phyloP scores from a whole-genome alignment of 2,797 vertebrate species.

The Trichosurus vulpecula region DNA sequence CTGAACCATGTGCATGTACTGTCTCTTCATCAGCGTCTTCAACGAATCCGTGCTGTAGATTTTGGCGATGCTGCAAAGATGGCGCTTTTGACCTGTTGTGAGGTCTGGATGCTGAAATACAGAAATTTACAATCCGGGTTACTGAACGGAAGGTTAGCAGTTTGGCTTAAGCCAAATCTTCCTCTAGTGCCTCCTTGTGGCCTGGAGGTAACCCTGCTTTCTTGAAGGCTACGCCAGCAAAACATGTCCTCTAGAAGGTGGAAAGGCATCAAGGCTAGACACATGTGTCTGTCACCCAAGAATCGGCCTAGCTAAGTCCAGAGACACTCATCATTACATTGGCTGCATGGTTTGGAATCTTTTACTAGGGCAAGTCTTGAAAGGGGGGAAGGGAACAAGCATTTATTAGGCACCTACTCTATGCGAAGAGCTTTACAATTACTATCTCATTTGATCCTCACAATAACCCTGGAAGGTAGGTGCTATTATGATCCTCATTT shows the following conservation, averaged over 20 bases:
- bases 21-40: conserved; percentile 84
- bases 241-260: background rate
- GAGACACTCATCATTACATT: background rate
- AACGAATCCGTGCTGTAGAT: conserved; percentile 84
- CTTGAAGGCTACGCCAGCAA: background rate
- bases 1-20: conserved; percentile 81
- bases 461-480: background rate
- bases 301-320: background rate
- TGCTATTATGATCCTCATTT: background rate
- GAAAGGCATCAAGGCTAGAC: background rate
- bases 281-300: background rate
- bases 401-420: background rate
- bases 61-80: conserved; percentile 84
- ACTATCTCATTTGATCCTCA: background rate
- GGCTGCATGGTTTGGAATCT: background rate
- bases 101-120: conserved; percentile 84
- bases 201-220: background rate
- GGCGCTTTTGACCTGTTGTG: conserved; percentile 81
- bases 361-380: background rate
- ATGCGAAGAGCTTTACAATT: background rate
- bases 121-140: conserved; percentile 22
- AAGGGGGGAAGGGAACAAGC: background rate
- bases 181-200: background rate
- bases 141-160: background rate
- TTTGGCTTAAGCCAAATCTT: background rate